Evolutionary conservation across 2,113 vertebrate species (phyloP).

Genomic region (Phylloscopus whistleri): DNA sequence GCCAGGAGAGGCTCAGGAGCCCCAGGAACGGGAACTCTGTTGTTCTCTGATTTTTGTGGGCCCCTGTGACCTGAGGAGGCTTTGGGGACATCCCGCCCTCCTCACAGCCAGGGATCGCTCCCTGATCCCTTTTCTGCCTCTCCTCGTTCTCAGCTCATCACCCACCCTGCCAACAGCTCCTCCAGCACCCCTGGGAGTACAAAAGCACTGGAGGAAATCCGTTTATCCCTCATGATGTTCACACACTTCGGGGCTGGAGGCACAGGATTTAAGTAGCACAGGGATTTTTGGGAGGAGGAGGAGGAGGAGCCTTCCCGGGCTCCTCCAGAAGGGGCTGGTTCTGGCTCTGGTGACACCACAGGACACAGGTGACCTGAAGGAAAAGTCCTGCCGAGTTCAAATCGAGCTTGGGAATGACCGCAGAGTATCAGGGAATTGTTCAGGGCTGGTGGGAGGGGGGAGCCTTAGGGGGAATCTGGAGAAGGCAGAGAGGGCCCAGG

Average conservation of each 20-base stretch:
- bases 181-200: background rate
- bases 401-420: background rate
- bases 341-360: background rate
- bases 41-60: fast-evolving
- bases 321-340: background rate
- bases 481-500: background rate
- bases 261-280: slow-evolving; percentile 23
- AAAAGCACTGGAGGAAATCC: background rate
- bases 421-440: background rate
- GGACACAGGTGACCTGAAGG: background rate
- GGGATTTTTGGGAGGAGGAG: background rate
- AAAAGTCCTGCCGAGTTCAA: background rate
- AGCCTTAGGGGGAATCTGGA: background rate
- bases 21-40: fast-evolving
- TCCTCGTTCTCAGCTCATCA: background rate
- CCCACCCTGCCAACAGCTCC: background rate
- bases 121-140: background rate
- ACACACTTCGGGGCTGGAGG: background rate
- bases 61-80: background rate
- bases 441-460: background rate
- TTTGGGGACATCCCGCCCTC: background rate
- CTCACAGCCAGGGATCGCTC: background rate
- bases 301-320: background rate
- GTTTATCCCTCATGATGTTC: slow-evolving; percentile 35
- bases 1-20: background rate